These are phyloP conservation scores for Miniopterus natalensis DNA, from an alignment of 2,113 vertebrate genomes.

Conservation along the genomic window DNA sequence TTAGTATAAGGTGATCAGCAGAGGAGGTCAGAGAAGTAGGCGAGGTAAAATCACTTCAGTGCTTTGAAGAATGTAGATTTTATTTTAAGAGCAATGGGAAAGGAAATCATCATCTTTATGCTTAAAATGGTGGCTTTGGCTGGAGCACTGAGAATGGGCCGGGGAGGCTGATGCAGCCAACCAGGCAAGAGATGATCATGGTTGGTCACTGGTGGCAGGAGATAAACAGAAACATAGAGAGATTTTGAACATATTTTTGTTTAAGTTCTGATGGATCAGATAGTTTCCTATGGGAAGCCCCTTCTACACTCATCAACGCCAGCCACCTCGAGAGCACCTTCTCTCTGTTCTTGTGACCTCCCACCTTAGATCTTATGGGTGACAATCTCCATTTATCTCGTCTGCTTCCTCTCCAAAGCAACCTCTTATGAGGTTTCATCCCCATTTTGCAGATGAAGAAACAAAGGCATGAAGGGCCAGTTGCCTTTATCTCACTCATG, in stretches of 20 bases:
- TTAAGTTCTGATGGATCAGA: background rate
- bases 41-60: background rate
- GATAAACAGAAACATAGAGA: background rate
- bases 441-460: background rate
- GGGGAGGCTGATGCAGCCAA: background rate
- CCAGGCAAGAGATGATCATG: background rate
- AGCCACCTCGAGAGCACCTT: too few species aligned
- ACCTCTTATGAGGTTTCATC: background rate
- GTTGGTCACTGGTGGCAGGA: too few species aligned
- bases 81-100: background rate
- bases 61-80: background rate
- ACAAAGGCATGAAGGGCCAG: background rate
- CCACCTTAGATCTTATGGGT: background rate
- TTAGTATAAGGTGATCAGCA: background rate
- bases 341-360: rapidly evolving
- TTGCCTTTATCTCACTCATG: background rate
- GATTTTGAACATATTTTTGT: background rate
- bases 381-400: background rate
- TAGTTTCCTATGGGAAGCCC: too few species aligned
- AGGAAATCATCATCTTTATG: background rate
- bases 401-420: background rate
- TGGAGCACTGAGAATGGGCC: background rate
- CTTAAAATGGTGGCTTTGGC: background rate
- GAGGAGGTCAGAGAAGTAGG: background rate
- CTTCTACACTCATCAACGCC: background rate